Evolutionary conservation across 2,797 vertebrate genomes (phyloP).

Genomic region (Bucorvus abyssinicus): DNA sequence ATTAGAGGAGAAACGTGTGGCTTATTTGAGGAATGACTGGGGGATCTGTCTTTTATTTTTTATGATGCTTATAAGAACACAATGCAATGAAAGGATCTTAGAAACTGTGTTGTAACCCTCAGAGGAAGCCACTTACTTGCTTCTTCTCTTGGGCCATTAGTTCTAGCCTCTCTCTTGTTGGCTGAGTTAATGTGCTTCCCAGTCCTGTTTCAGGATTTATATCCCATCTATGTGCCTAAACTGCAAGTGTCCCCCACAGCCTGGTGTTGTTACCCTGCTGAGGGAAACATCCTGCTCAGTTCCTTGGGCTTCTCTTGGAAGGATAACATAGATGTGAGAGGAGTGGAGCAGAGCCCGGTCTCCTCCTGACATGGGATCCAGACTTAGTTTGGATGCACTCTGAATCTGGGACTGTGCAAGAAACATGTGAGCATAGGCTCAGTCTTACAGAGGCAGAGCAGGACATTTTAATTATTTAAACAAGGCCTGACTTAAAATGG

Average conservation of each 20-base stretch:
- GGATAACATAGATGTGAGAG: neutral
- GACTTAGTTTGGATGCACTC: neutral
- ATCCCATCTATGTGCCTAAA: neutral
- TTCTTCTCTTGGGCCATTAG: neutral
- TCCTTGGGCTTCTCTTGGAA: neutral
- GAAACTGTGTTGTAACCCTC: neutral
- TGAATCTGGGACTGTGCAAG: neutral
- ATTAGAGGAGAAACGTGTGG: neutral
- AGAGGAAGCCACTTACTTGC: neutral
- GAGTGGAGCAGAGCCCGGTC: neutral
- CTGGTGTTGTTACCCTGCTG: fast-evolving
- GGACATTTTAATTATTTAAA: neutral
- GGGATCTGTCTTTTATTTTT: neutral
- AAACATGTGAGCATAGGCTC: neutral
- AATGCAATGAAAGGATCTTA: neutral
- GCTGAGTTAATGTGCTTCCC: neutral
- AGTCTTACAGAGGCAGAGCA: neutral
- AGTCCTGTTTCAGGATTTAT: neutral
- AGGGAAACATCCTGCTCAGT: neutral
- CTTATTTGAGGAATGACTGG: neutral
- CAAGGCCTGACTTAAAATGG: neutral
- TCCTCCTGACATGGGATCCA: neutral
- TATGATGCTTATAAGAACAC: neutral
- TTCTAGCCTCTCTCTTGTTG: neutral
- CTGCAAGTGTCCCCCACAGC: neutral